These are phyloP conservation scores for Lumbricus terrestris DNA, from an alignment of 2,888 invertebrate genomes.

Conservation along the genomic window DNA sequence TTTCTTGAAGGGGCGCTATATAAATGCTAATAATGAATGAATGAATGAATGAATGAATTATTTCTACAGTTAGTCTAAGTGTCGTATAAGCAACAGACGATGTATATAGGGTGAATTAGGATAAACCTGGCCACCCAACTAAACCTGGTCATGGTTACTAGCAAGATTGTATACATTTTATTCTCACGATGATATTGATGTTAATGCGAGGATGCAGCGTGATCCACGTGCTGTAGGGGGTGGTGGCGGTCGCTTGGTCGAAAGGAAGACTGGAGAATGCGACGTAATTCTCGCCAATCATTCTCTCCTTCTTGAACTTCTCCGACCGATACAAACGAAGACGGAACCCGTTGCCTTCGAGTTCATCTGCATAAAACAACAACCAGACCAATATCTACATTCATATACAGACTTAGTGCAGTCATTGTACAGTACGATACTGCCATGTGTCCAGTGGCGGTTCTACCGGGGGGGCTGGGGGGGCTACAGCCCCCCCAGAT, in stretches of 20 bases:
- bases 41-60: too few relatives aligned
- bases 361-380: slow-evolving; percentile 74
- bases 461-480: too few relatives aligned
- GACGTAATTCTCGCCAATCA: slow-evolving; percentile 85
- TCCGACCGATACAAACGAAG: slow-evolving; percentile 89
- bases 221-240: slow-evolving; percentile 85
- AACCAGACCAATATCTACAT: not conserved
- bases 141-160: too few relatives aligned
- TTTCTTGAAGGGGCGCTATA: too few relatives aligned
- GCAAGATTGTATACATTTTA: not conserved
- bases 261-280: slow-evolving; percentile 86
- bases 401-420: too few relatives aligned
- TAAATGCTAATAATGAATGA: too few relatives aligned
- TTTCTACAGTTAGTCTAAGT: not conserved
- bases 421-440: not conserved
- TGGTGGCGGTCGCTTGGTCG: slow-evolving; percentile 84
- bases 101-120: too few relatives aligned
- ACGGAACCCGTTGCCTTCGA: slow-evolving; percentile 85
- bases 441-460: too few relatives aligned
- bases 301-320: slow-evolving; percentile 84
- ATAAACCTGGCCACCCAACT: too few relatives aligned
- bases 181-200: slow-evolving; percentile 40
- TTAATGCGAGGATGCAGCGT: slow-evolving; percentile 69
- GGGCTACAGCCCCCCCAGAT: too few relatives aligned
- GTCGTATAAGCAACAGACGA: too few relatives aligned